Conservation (phyloP, 2,888 invertebrate species). For the Lasioglossum villosulum region DNA sequence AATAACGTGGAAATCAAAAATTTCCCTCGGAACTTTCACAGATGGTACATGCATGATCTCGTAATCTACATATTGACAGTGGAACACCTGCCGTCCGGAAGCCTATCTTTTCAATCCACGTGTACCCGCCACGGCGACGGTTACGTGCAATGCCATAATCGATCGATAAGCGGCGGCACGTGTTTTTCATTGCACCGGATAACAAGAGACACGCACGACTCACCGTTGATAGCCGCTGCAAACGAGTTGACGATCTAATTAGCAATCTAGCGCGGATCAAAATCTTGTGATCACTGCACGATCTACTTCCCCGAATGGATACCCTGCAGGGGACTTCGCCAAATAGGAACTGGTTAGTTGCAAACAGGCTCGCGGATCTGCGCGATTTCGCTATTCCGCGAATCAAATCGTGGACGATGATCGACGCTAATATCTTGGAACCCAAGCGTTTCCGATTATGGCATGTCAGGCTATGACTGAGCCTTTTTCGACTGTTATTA, state of each 20-base stretch:
- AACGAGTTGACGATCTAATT: not conserved
- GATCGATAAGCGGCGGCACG: not conserved
- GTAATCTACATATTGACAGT: slow-evolving; percentile 7
- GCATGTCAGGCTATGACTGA: not conserved
- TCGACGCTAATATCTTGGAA: not conserved
- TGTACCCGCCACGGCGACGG: not conserved
- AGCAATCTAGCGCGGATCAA: not conserved
- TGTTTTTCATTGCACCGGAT: slow-evolving; percentile 5
- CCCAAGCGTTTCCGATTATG: not conserved
- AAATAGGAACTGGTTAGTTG: not conserved
- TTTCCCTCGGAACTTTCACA: slow-evolving; percentile 2
- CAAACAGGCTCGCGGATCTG: not conserved
- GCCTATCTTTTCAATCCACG: slow-evolving; percentile 1
- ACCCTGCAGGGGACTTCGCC: not conserved
- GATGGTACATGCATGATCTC: not conserved
- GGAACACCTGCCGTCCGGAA: not conserved
- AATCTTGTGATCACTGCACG: not conserved
- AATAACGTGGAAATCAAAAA: slow-evolving; percentile 4
- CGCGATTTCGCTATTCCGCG: not conserved
- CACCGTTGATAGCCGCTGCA: not conserved
- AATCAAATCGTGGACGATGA: not conserved
- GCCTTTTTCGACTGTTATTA: not conserved
- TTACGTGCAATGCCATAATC: not conserved
- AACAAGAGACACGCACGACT: not conserved
- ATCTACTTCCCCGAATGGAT: not conserved